Percentiles rank a stretch among this genome's conserved stretches.
Conservation (phyloP, 1,140 invertebrate genomes). For the Lepidostoma basale region DNA sequence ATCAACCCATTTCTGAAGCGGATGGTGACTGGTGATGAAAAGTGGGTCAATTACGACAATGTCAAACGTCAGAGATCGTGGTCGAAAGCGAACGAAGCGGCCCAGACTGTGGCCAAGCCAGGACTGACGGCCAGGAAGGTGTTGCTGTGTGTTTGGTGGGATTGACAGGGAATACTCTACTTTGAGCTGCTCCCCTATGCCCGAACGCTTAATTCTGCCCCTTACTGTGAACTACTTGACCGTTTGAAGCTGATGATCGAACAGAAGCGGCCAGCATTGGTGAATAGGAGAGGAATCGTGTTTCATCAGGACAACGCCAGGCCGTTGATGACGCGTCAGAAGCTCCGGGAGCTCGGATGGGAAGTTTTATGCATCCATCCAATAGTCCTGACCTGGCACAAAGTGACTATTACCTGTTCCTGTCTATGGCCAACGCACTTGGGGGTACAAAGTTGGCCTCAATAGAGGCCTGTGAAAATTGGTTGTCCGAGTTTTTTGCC, state of each 20-base stretch:
- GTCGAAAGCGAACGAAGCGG: background rate
- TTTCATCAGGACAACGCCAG: slow-evolving; percentile 13
- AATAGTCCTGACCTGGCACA: background rate
- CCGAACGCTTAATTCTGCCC: slow-evolving; percentile 5
- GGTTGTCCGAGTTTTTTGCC: slow-evolving; percentile 5
- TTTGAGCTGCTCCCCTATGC: slow-evolving; percentile 3
- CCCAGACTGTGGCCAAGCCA: background rate
- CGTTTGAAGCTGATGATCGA: slow-evolving; percentile 5
- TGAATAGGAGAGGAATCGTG: slow-evolving; percentile 9
- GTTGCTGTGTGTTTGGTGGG: background rate
- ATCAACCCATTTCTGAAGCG: slow-evolving; percentile 11
- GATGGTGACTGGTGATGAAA: slow-evolving; percentile 8
- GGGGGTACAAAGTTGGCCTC: background rate
- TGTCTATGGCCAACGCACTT: background rate
- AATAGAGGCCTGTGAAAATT: slow-evolving; percentile 6
- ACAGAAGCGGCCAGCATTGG: slow-evolving; percentile 1
- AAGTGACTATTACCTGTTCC: background rate
- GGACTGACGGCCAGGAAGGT: background rate
- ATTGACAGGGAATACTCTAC: slow-evolving; percentile 10
- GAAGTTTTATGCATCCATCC: background rate
- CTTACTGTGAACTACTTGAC: slow-evolving; percentile 1
- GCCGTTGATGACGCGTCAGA: slow-evolving; percentile 3
- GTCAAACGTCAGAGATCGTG: background rate
- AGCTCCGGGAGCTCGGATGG: background rate
- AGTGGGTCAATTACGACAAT: slow-evolving; percentile 4